Percentiles rank a stretch among this genome's conserved stretches.
These are phyloP conservation scores for Sisor rabdophorus DNA, from an alignment of 2,113 vertebrate species.

Conservation along the genomic window DNA sequence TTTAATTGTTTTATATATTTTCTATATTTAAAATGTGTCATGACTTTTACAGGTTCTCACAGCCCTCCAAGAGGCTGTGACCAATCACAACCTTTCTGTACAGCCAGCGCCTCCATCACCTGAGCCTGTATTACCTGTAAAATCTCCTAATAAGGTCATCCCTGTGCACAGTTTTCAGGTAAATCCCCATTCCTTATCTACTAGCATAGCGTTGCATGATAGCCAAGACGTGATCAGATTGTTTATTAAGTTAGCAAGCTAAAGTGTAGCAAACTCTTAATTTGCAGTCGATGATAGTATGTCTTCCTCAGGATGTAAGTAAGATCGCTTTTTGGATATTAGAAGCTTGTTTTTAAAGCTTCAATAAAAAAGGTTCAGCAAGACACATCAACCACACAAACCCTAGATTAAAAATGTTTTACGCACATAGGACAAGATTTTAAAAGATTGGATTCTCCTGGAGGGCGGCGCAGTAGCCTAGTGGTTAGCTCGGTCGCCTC, in stretches of 20 bases:
- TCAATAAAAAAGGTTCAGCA: too few species aligned
- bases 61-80: conserved; percentile 75
- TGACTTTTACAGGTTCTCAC: conserved; percentile 70
- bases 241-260: background rate
- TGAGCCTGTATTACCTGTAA: conserved; percentile 36
- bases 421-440: too few species aligned
- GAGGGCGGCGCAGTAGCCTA: too few species aligned
- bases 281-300: too few species aligned
- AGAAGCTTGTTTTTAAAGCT: background rate
- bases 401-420: too few species aligned
- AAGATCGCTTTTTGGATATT: background rate
- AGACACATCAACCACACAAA: too few species aligned
- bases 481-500: too few species aligned
- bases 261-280: background rate
- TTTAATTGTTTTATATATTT: background rate
- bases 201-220: background rate
- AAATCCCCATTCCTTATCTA: conserved; percentile 19
- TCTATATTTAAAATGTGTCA: background rate
- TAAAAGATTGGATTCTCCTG: too few species aligned
- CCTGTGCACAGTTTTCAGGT: conserved; percentile 78
- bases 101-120: conserved; percentile 58
- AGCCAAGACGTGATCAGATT: background rate
- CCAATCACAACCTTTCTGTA: conserved; percentile 72
- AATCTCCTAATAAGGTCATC: conserved; percentile 57
- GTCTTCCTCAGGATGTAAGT: too few species aligned